Evolutionary conservation across 2,888 invertebrate genomes (phyloP).

Genomic region (Lagria hirta): DNA sequence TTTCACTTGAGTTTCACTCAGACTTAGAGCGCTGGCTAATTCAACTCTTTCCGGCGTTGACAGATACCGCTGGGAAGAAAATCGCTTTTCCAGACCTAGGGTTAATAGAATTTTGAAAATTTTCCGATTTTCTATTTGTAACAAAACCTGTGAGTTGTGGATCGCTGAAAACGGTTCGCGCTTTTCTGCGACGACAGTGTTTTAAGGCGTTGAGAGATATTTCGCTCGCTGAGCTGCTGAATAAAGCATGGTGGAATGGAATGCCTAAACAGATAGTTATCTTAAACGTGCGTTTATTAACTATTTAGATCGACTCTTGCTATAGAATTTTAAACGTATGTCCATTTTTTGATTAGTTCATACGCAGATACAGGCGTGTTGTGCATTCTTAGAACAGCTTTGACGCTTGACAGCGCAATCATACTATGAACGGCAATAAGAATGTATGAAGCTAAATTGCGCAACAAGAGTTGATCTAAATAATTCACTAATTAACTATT

Average conservation of each 20-base stretch:
- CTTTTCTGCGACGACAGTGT: slow-evolving; percentile 94
- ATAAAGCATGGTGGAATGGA: slow-evolving; percentile 66
- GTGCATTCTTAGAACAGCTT: too few relatives aligned
- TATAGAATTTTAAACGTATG: too few relatives aligned
- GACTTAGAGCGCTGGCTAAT: slow-evolving; percentile 85
- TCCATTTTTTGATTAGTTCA: too few relatives aligned
- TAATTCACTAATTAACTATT: too few relatives aligned
- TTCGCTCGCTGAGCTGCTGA: slow-evolving; percentile 65
- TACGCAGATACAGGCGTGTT: too few relatives aligned
- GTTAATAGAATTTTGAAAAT: too few relatives aligned
- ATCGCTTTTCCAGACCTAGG: slow-evolving; percentile 87
- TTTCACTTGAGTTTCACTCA: slow-evolving; percentile 93
- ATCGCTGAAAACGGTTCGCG: slow-evolving; percentile 88
- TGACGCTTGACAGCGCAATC: neutral
- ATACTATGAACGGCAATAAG: too few relatives aligned
- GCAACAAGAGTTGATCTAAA: too few relatives aligned
- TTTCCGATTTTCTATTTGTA: too few relatives aligned
- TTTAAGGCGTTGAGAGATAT: slow-evolving; percentile 76
- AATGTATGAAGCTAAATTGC: too few relatives aligned
- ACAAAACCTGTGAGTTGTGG: slow-evolving; percentile 72
- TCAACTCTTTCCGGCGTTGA: slow-evolving; percentile 96
- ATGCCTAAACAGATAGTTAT: slow-evolving; percentile 55
- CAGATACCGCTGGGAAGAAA: slow-evolving; percentile 91
- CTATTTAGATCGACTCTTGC: too few relatives aligned
- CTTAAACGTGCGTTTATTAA: too few relatives aligned